Base-by-base conservation (phyloP, 2,113 vertebrate species). In the Crypturellus undulatus region DNA sequence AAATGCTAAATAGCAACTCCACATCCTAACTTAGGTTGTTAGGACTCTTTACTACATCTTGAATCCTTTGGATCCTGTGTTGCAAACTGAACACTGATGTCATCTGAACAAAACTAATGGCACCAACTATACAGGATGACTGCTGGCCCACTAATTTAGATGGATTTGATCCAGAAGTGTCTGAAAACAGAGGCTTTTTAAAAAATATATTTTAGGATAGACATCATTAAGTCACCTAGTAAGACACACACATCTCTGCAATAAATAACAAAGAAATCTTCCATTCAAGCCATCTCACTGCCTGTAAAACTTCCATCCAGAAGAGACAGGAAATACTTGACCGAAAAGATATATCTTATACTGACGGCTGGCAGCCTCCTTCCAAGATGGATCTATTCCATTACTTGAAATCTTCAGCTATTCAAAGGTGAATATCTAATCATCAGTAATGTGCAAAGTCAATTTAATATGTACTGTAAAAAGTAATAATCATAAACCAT, bases 141-240 rank as follows among this genome's bases (percentile, higher is more conserved):
- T 91, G 65, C 62, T 88, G 82, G 90, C 87, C 90, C 88, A 90
- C 64, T 91, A 85, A 90, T 94, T 96, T 87, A 94, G 65, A 58
- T 95, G 92, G 76, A 92, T 90, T 85, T 78, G 9, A 71, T 94
- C 92, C 88, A 77, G 89, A 92, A 86, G 83, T 68, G 43, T 78
- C 83, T 96, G 79, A 92, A 96, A 96, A 95, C 75, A 34, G 90
- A 93, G 54, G 21, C 49, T 81, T 79, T 77, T 93, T 86, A 54
- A 84, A 90, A 95, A 69, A 30, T n/a, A 93, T 94, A 90, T 96
- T 95, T 94, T 90, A 88, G 80, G 94, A 77, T 43, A 93, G 92
- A 94, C 77, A 87, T 90, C 5, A 67, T 88, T 94, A 89, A 81
- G 65, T 93, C 73, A 90, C 93, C 88, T 89, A 84, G 77, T 84